Evolutionary conservation across 1,140 invertebrate species (phyloP).

Genomic region (Physella acuta): DNA sequence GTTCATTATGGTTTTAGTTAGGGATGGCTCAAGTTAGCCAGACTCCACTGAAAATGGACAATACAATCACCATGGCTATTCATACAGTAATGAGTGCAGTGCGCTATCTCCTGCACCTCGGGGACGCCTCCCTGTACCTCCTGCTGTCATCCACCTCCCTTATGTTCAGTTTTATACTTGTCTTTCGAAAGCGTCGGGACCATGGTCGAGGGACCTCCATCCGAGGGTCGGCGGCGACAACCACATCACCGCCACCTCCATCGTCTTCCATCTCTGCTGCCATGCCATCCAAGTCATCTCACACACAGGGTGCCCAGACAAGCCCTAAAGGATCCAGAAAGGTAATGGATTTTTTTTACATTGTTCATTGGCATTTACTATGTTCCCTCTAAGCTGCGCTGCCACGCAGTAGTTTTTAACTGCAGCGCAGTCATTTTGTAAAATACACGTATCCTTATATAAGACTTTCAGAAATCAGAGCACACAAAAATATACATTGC

Average conservation of each 20-base stretch:
- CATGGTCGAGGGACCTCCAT: constrained; percentile 28
- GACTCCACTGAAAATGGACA: constrained; percentile 6
- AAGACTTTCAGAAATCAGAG: too few species aligned
- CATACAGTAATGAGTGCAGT: background rate
- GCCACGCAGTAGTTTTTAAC: too few species aligned
- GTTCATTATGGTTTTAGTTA: too few species aligned
- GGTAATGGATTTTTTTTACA: constrained; percentile 27
- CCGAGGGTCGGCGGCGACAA: constrained; percentile 28
- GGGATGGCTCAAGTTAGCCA: too few species aligned
- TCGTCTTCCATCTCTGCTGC: background rate
- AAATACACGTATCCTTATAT: too few species aligned
- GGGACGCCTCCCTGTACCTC: constrained; percentile 18
- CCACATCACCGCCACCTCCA: background rate
- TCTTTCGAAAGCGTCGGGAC: constrained; percentile 44
- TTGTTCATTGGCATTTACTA: background rate
- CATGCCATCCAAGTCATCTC: constrained; percentile 36
- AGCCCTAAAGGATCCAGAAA: constrained; percentile 45
- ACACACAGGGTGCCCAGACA: constrained; percentile 36
- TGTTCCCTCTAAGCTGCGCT: too few species aligned
- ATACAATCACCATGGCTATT: background rate
- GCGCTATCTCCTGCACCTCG: background rate
- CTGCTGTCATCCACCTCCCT: constrained; percentile 32
- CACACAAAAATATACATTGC: too few species aligned
- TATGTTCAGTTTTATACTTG: constrained; percentile 31
- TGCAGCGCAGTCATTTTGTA: too few species aligned